Base-by-base conservation (phyloP, 2,888 invertebrate species). In the Palloptera scutellata region DNA sequence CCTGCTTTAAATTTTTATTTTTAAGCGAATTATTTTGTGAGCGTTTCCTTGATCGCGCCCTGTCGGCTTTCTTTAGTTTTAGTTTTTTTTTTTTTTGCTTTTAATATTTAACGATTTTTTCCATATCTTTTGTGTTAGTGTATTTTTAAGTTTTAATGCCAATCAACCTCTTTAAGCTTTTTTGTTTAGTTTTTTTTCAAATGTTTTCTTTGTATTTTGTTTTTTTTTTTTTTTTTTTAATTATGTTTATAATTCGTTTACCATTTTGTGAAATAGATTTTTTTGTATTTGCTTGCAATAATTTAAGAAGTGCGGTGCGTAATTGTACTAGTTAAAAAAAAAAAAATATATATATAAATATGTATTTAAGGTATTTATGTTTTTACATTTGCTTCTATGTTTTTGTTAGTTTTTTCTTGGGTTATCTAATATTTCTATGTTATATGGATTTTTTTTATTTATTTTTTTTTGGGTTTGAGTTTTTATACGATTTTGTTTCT, bases 171-270 rank as follows among this genome's bases (percentile, higher is more conserved):
- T 30, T 30, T 30, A 77, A 77, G 67, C 62, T 61, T 69, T 64
- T 68, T 68, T 59, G 55, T 76, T 75, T 54, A 67, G 61, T 65
- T 66, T 78, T 72, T 74, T 61, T 62, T 62, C 30, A 48, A 55
- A 45, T 40, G 63, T 61, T 67, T 48, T 66, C 48, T 75, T 74
- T 72, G 70, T 74, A 73, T 53, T 75, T 74, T 72, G 70, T 74
- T 74, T 69, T 43, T 65, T 43, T 48, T 61, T 66, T 63, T 17
- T 59, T 52, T 61, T 60, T 58, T 60, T 65, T 55, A 45, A 45
- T 48, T 58, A 62, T 68, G 66, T 70, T 73, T 73, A 80, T 80
- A 80, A 80, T 76, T 80, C 81, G 80, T 80, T 81, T 81, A 80
- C 82, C 80, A 76, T 77, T n/a, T 74, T 76, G 70, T 69, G 68